Evolutionary conservation across 2,888 invertebrate genomes (phyloP).

Genomic region (Salpingus planirostris): DNA sequence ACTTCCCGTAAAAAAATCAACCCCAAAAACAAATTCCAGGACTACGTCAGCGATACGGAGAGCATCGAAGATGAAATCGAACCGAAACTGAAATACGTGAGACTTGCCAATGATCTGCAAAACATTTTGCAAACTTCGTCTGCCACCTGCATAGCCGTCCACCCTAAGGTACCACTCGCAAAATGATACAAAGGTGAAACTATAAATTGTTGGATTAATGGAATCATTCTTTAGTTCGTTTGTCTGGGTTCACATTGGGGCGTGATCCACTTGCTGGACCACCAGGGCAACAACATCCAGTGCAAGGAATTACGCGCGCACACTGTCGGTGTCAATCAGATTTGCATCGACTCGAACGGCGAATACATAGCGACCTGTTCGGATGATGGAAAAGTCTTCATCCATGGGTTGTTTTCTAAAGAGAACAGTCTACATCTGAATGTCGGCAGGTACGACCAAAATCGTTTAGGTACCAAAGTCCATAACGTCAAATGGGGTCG

Average conservation of each 20-base stretch:
- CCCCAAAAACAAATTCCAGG: slow-evolving; percentile 21
- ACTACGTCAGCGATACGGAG: slow-evolving; percentile 33
- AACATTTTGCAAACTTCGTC: slow-evolving; percentile 77
- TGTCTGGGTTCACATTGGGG: slow-evolving; percentile 92
- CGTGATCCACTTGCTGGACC: slow-evolving; percentile 80
- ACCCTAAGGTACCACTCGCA: slow-evolving; percentile 67
- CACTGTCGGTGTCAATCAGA: slow-evolving; percentile 85
- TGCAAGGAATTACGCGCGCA: slow-evolving; percentile 69
- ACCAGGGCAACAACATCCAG: slow-evolving; percentile 75
- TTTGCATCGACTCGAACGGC: slow-evolving; percentile 89
- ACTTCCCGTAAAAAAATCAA: slow-evolving; percentile 3
- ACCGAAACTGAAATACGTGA: slow-evolving; percentile 85
- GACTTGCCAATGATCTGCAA: slow-evolving; percentile 79
- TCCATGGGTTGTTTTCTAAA: slow-evolving; percentile 77
- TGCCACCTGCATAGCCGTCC: slow-evolving; percentile 88
- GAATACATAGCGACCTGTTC: slow-evolving; percentile 84
- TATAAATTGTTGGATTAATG: not conserved
- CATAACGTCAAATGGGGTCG: too few relatives aligned
- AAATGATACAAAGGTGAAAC: too few relatives aligned
- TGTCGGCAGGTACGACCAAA: too few relatives aligned
- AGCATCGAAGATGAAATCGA: slow-evolving; percentile 55
- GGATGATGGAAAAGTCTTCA: slow-evolving; percentile 80
- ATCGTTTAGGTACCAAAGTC: too few relatives aligned
- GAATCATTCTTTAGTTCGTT: slow-evolving; percentile 58
- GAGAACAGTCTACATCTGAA: slow-evolving; percentile 74